Evolutionary conservation across 1,140 invertebrate genomes (phyloP).

Genomic region (Ceratosolen solmsi): DNA sequence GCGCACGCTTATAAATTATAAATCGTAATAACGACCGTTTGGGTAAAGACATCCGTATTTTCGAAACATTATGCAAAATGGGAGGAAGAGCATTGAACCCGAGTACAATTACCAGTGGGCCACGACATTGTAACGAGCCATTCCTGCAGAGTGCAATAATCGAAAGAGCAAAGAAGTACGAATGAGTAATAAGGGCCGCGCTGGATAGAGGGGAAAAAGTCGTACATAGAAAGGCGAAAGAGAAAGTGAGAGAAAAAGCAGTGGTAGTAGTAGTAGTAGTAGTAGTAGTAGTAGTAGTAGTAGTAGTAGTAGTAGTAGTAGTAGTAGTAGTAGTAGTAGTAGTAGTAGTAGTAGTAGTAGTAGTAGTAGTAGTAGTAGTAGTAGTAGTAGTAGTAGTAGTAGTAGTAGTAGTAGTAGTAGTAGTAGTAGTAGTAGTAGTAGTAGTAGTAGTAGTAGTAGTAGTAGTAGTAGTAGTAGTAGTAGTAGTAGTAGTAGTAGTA

Average conservation of each 20-base stretch:
- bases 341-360: no score
- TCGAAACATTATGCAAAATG: constrained; percentile 48
- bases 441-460: no score
- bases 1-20: constrained; percentile 10
- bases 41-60: constrained; percentile 36
- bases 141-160: constrained; percentile 30
- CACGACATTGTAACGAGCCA: constrained; percentile 14
- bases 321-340: no score
- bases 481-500: no score
- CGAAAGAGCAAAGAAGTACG: constrained; percentile 29
- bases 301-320: no score
- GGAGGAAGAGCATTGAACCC: constrained; percentile 13
- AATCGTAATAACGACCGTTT: constrained; percentile 24
- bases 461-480: no score
- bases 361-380: no score
- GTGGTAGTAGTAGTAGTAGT: not conserved
- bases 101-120: constrained; percentile 13
- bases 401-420: no score
- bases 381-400: no score
- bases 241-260: constrained; percentile 46
- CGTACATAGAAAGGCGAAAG: constrained; percentile 1
- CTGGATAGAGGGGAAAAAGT: not conserved
- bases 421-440: no score
- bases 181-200: constrained; percentile 6
- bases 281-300: not conserved